Evolutionary conservation across 92 coral and sea anemone genomes (phyloP), one percentile per base, ranked within the genome.

Genomic region (Umimayanthus chanpuru): DNA sequence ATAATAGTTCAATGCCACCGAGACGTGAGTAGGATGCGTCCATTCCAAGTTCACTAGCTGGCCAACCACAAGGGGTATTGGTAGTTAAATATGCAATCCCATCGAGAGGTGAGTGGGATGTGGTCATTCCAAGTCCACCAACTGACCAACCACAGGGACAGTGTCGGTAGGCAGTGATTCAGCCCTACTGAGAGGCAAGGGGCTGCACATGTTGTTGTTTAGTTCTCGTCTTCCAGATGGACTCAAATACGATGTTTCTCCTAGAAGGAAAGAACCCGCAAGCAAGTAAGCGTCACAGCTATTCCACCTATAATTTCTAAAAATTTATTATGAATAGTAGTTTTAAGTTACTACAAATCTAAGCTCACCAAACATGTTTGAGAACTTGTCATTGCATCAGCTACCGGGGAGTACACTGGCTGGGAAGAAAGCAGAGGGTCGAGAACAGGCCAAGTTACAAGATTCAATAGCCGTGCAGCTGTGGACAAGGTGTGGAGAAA

Each of bases 51-150:
- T 39, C 65, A 78, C 66, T 41, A 78, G 65, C 32, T 78, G 82
- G 58, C 66, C 65, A 78, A 47, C 38, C 32, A 78, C 26, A 29
- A 40, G 82, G 64, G 18, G 65, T 21, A 36, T 78, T n/a, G 6
- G 29, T 78, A 7, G 82, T 11, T 25, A 47, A 21, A 8, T 16
- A 43, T 73, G 32, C 44, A 36, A 73, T 9, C 10, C 23, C 15
- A 73, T 25, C 40, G 44, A 73, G 77, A 12, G 20, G 18, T 32
- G 53, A 53, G 23, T 20, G 15, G 25, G 68, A 4, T 61, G 15
- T 23, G 9, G 79, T 49, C 66, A 78, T 25, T 30, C 82, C 38
- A 78, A 78, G 38, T 78, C 82, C 39, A 78, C 82, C 66, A 78
- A 40, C 38, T 78, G 82, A 36, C 82, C 82, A 49, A 78, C 20